Percentiles rank a stretch among this genome's conserved stretches.
Evolutionary conservation across 2,797 vertebrate species (phyloP).

Genomic region (Mormyrus hasselquistii): DNA sequence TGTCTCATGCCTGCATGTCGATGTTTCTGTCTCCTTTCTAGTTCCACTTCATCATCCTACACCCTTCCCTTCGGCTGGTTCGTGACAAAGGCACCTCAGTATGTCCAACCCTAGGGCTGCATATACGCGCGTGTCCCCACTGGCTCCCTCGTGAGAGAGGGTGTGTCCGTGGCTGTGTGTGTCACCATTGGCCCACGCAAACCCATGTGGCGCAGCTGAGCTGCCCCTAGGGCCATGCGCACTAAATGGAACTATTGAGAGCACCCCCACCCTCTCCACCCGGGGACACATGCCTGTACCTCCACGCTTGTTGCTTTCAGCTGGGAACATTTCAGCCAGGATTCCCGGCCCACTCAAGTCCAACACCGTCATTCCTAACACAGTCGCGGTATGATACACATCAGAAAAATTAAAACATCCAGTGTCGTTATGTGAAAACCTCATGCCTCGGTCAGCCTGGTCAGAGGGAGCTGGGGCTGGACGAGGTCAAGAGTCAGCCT

Average conservation of each 20-base stretch:
- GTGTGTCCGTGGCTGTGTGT: not conserved
- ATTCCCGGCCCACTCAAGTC: not conserved
- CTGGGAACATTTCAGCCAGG: slow-evolving; percentile 16
- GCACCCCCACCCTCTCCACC: not conserved
- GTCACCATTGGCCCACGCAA: not conserved
- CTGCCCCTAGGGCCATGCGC: not conserved
- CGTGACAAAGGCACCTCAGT: not conserved
- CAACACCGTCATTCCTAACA: not conserved
- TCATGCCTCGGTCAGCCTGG: not conserved
- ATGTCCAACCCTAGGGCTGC: not conserved
- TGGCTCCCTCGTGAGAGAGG: not conserved
- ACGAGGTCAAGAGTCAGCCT: not conserved
- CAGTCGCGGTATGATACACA: not conserved
- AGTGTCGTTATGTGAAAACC: not conserved
- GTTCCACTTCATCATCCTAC: not conserved
- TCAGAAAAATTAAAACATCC: not conserved
- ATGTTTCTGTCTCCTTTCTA: not conserved
- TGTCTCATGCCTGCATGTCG: not conserved
- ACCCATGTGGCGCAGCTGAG: not conserved
- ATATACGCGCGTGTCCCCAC: not conserved
- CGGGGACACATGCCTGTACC: not conserved
- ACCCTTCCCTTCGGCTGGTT: not conserved
- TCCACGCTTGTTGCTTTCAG: slow-evolving; percentile 6
- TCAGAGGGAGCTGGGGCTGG: not conserved
- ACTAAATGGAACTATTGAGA: slow-evolving; percentile 20